phyloP scores from a whole-genome alignment of 2,113 vertebrate genomes.

The Albula glossodonta region DNA sequence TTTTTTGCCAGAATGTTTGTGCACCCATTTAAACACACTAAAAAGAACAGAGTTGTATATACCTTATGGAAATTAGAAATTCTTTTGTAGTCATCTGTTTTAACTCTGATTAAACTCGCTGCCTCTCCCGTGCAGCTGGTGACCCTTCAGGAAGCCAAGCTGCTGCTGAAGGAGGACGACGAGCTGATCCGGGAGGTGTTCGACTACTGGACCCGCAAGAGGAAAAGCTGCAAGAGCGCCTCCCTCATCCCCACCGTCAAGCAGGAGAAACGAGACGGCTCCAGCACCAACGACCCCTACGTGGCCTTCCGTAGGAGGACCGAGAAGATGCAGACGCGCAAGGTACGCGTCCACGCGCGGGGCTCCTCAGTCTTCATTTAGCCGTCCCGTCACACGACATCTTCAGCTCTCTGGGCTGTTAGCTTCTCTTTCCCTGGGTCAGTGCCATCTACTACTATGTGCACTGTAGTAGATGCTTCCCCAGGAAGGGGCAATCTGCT shows the following conservation, averaged over 20 bases:
- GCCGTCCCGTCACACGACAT: too few species aligned
- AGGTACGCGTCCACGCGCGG: constrained; percentile 64
- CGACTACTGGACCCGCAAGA: constrained; percentile 96
- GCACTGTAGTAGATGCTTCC: neutral
- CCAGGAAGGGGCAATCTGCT: neutral
- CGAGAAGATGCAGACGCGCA: constrained; percentile 98
- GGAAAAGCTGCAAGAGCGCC: constrained; percentile 84
- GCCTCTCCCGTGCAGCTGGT: constrained; percentile 76
- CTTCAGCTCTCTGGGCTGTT: neutral
- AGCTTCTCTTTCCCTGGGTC: neutral
- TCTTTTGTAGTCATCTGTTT: too few species aligned
- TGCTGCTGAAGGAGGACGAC: constrained; percentile 95
- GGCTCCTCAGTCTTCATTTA: neutral
- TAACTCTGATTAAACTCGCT: neutral
- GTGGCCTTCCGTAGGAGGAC: constrained; percentile 96
- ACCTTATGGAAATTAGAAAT: too few species aligned
- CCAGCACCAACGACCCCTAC: constrained; percentile 95
- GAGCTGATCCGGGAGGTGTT: constrained; percentile 97
- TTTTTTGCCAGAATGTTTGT: too few species aligned
- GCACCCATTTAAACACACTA: too few species aligned
- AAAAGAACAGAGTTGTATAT: too few species aligned
- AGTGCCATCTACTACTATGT: neutral
- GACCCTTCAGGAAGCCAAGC: constrained; percentile 94
- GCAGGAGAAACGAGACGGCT: constrained; percentile 94
- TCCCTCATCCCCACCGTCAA: constrained; percentile 88